Evolutionary conservation across 2,888 invertebrate species (phyloP).

Genomic region (Aquatica leii): DNA sequence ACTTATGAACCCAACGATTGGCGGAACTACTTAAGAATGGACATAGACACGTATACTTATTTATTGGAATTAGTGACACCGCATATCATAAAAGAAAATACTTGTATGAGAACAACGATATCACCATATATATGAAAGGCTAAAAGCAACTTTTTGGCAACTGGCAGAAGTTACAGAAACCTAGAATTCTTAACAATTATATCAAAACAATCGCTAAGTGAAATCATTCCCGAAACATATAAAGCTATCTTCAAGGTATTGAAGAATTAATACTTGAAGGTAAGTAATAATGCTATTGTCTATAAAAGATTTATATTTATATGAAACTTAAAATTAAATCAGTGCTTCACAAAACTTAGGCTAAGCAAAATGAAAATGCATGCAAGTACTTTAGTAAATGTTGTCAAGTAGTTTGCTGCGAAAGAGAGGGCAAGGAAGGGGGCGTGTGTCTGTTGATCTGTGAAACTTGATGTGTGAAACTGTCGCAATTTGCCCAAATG

Average conservation of each 20-base stretch:
- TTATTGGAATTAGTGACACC: neutral
- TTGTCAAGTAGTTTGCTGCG: no score
- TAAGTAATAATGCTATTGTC: neutral
- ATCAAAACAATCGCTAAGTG: neutral
- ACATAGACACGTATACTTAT: neutral
- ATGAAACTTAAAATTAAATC: neutral
- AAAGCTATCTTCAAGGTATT: neutral
- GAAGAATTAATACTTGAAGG: neutral
- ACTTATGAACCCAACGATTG: neutral
- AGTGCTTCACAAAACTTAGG: no score
- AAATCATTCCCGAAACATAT: neutral
- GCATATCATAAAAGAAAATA: neutral
- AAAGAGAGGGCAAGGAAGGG: no score
- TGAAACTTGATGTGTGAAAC: neutral
- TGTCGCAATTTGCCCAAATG: neutral
- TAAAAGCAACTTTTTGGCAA: neutral
- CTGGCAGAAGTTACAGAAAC: neutral
- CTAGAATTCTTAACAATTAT: neutral
- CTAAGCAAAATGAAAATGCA: no score
- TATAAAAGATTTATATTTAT: neutral
- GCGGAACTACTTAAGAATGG: neutral
- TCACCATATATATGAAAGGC: neutral
- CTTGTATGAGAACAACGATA: neutral
- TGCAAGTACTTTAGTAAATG: no score
- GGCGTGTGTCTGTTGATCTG: no score